Percentiles rank a stretch among this genome's conserved stretches.
Evolutionary conservation across 1,140 invertebrate genomes (phyloP).

Genomic region (Dysdera silvatica): DNA sequence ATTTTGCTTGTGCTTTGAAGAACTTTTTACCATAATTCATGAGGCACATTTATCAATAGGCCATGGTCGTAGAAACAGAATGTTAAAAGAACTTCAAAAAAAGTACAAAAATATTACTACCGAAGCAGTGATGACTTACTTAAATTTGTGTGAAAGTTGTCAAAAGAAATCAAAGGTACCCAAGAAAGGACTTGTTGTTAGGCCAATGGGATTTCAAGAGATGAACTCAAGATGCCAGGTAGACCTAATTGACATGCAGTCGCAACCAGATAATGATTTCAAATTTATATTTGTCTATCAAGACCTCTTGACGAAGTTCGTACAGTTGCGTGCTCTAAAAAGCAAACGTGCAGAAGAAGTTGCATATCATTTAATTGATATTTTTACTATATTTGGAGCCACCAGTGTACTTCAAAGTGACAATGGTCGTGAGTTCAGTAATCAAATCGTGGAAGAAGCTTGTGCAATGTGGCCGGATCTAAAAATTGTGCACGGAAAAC

Average conservation of each 20-base stretch:
- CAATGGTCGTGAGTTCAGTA: conserved; percentile 15
- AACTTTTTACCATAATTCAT: conserved; percentile 14
- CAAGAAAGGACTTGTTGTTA: too few relatives aligned
- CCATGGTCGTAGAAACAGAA: background rate
- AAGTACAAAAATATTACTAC: conserved; percentile 3
- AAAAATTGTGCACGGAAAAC: conserved; percentile 28
- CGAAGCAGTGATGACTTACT: conserved; percentile 10
- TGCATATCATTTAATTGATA: conserved; percentile 3
- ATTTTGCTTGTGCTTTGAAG: too few relatives aligned
- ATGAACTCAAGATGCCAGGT: conserved; percentile 10
- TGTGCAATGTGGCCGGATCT: conserved; percentile 3
- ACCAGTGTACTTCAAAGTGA: conserved; percentile 9
- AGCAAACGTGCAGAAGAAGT: conserved; percentile 7
- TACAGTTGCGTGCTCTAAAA: conserved; percentile 16
- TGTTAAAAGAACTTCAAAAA: conserved; percentile 15
- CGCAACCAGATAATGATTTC: conserved; percentile 7
- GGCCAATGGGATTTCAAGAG: background rate
- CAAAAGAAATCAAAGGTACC: conserved; percentile 13
- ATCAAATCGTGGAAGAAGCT: conserved; percentile 5
- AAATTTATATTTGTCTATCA: conserved; percentile 18
- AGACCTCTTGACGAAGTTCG: conserved; percentile 8
- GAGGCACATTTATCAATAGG: conserved; percentile 8
- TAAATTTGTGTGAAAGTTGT: background rate
- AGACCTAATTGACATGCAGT: conserved; percentile 7
- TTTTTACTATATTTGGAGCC: conserved; percentile 17